Evolutionary conservation across 2,888 invertebrate genomes (phyloP), one percentile per base, ranked within the genome.

Genomic region (Patella caerulea): DNA sequence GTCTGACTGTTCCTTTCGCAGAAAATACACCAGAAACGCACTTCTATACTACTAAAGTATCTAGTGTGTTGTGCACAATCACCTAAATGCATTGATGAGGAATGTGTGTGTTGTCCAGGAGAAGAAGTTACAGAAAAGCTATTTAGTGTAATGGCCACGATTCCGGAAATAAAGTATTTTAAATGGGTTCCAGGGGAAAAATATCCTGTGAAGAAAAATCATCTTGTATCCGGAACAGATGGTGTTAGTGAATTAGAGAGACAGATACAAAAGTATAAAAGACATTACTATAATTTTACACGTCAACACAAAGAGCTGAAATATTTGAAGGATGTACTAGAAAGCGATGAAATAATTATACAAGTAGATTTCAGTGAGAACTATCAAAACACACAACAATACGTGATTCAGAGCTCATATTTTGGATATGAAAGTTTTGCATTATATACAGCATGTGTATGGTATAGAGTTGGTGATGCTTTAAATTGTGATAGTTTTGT

Each of bases 151-250:
- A 59, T 59, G 19, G 59, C 17, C 17, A 19, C 14, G 17, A 19
- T 59, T 59, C 59, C 59, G 9, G 59, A 14, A 59, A 59, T 59
- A 5, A 17, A 59, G 59, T 59, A n/a, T 15, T 59, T 59, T 5
- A 59, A 59, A 59, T 59, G 59, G 59, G 17, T 17, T 59, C 59
- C 59, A 2, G 59, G 59, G 15, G 59, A 59, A 59, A 59, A 59
- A 59, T 59, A 59, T 59, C 14, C 59, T 15, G 3, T 29, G 29
- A 29, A 29, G 59, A 59, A 59, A 59, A 59, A 15, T 59, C 59
- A 59, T 59, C 59, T 59, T 59, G 59, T 59, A n/a, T 59, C 59
- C 17, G 59, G 59, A 59, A 59, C n/a, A 59, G 59, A 59, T 59
- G 59, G 1, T 7, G 59, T 59, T 15, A 4, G n/a, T n/a, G 59